Evolutionary conservation across 2,797 vertebrate species (phyloP).

Genomic region (Alectoris magna): DNA sequence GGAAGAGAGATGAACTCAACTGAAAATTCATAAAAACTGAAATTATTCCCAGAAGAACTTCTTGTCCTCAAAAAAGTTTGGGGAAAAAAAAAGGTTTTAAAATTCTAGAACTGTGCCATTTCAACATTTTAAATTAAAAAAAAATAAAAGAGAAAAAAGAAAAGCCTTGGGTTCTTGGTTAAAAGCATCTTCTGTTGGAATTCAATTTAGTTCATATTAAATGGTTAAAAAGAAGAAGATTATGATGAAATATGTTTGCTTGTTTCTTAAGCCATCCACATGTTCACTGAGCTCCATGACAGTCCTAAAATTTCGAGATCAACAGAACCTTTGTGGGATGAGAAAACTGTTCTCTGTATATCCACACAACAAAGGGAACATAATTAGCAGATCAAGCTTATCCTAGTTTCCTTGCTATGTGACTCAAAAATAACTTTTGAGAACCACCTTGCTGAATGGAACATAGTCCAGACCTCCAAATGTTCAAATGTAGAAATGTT

Average conservation of each 20-base stretch:
- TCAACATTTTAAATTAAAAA: conserved; percentile 30
- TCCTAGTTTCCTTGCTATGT: background rate
- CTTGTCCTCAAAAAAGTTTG: background rate
- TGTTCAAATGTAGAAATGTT: background rate
- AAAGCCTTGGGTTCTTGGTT: background rate
- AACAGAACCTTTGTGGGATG: background rate
- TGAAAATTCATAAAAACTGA: conserved; percentile 9
- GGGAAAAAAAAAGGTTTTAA: background rate
- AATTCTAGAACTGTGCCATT: conserved; percentile 28
- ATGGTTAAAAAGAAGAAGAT: background rate
- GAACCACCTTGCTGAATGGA: background rate
- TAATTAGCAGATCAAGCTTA: background rate
- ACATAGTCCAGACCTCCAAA: background rate
- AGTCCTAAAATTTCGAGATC: conserved; percentile 38
- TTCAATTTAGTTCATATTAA: conserved; percentile 8
- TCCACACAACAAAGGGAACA: background rate
- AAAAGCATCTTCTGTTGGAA: background rate
- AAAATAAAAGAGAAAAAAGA: conserved; percentile 58
- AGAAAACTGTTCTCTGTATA: background rate
- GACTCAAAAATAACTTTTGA: background rate
- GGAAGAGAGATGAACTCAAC: background rate
- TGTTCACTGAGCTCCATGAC: background rate
- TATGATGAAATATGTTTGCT: background rate
- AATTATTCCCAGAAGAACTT: conserved; percentile 19
- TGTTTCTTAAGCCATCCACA: conserved; percentile 20